Base-by-base conservation (phyloP, 2,888 invertebrate species). In the Tachina grossa region DNA sequence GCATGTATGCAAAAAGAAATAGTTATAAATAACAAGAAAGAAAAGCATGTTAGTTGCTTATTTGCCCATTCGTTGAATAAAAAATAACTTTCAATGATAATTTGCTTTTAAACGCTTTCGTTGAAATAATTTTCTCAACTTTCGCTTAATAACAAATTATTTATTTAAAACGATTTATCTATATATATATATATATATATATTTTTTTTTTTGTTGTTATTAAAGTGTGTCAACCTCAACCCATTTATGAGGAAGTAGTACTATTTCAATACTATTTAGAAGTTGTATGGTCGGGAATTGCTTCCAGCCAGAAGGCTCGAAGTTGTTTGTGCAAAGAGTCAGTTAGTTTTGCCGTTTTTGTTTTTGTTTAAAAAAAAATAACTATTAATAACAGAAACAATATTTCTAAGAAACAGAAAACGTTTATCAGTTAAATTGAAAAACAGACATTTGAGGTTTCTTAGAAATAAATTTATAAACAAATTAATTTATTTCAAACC, bases 91-190 rank as follows among this genome's bases (percentile, higher is more conserved):
- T 14, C 55, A 85, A 72, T 68, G 57, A 72, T 71, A 83, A 83
- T 82, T 79, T 51, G 1, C 31, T 47, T 82, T 79, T 76, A 69
- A 85, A 72, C 39, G 68, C n/a, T 82, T 81, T 55, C 72, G 16
- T 2, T n/a, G 78, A 61, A 85, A 77, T 68, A 39, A 51, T 75
- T 63, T 49, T 11, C 19, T 66, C 49, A 49, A 47, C 69, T 75
- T 65, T 71, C 57, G 41, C 41, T 71, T 57, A 31, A 22, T 11
- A 66, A 66, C 19, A 39, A 19, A 47, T 53, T 49, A n/a, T 51
- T 51, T 13, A 51, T 51, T 66, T 49, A 51, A 66, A 69, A 14
- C 9, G 6, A 55, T 31, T 14, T 31, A 13, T 2, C 22, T 31
- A 41, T 1, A 45, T 71, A 39, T n/a, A n/a, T n/a, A n/a, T n/a